Evolutionary conservation across 1,140 invertebrate genomes (phyloP), one percentile per base, ranked within the genome.

Genomic region (Drosophila mayri): DNA sequence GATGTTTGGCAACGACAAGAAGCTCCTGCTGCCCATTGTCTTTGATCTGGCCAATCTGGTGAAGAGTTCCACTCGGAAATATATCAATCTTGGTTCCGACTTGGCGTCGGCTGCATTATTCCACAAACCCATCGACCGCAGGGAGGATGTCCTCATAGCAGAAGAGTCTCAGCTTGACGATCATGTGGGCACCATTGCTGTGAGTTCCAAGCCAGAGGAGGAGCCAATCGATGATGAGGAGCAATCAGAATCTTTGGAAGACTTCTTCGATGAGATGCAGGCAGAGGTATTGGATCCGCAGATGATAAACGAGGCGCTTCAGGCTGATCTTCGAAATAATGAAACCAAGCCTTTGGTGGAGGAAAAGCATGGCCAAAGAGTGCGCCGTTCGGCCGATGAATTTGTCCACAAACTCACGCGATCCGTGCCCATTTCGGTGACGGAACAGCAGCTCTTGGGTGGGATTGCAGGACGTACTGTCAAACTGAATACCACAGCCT

Each of bases 1-100:
- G 73, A 93, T 95, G 92, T 94, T 95, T 79, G 94, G 93, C 58
- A 94, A 94, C 66, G 93, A 94, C 52, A 93, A 94, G 40, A 94
- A 95, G 22, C 91, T 95, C 3, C 93, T 95, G 91, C 79, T 96
- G 41, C 95, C 95, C 25, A 95, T 95, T 65, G 93, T 95, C 54
- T 93, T 93, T 66, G 95, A 96, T 80, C 95, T 95, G 74, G 95
- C 95, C 1, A 95, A 95, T 78, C 93, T 95, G 41, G 94, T 95
- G 43, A 92, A 92, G 50, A 93, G 92, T 59, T 93, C 93, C 0
- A 91, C 93, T n/a, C 74, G 79, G 64, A 90, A 79, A 87, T 94
- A 80, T 22, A 82, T 92, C 60, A 90, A 79, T 79, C 88, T 76
- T 84, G 93, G 73, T 57, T 94, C 37, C 71, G 94, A 79, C 76